Evolutionary conservation across 2,113 vertebrate genomes (phyloP).

Genomic region (Melierax canorus): DNA sequence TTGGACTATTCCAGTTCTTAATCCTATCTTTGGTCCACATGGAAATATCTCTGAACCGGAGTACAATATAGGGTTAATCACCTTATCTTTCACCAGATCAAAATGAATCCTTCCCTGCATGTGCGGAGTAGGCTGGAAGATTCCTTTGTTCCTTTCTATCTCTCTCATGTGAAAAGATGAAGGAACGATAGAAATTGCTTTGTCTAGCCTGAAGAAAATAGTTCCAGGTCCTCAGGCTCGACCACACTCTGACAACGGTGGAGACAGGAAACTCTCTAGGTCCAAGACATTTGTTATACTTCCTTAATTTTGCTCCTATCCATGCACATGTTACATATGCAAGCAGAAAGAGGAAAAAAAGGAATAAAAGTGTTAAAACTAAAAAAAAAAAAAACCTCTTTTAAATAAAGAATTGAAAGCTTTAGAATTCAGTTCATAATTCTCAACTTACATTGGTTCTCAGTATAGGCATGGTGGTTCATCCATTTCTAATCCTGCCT

Average conservation of each 20-base stretch:
- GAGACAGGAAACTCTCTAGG: neutral
- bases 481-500: neutral
- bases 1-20: neutral
- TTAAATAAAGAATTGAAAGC: neutral
- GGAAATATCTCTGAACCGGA: neutral
- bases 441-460: neutral
- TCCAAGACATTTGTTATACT: neutral
- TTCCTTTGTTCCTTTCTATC: neutral
- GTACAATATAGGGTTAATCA: neutral
- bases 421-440: neutral
- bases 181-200: neutral
- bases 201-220: neutral
- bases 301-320: neutral
- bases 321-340: neutral
- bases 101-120: neutral
- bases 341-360: fast-evolving
- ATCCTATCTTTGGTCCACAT: neutral
- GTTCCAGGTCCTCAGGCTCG: neutral
- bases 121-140: neutral
- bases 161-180: neutral
- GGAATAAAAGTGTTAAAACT: neutral
- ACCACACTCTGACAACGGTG: neutral
- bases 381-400: fast-evolving
- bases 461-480: neutral
- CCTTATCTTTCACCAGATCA: neutral